Base-by-base conservation (phyloP, 2,797 vertebrate species). In the Xenentodon cancila region DNA sequence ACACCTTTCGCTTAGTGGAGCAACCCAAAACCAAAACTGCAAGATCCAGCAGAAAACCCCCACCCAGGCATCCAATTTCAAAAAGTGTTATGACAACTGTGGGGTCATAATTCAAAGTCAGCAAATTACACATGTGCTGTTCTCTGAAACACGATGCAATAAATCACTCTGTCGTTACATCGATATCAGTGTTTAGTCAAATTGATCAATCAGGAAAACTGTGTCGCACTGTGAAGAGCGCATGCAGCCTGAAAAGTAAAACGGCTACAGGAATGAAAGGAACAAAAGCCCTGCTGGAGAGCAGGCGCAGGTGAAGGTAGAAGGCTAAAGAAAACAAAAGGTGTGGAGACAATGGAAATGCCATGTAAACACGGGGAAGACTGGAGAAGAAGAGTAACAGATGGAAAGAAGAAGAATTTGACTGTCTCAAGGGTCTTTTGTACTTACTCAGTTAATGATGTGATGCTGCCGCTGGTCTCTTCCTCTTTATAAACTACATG, bases 381-480 rank as follows among this genome's bases (percentile, higher is more conserved):
- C 20, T 20, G 42, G 49, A 59, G 37, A 64, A 20, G 50, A 73
- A 20, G 46, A 71, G 60, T 66, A 57, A 52, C 21, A 53, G 46
- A 59, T 3, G 7, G 12, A 17, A 17, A 58, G 34, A 44, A 68
- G 54, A 62, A 79, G 58, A 68, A 53, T 45, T 44, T 27, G 53
- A 61, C 52, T 64, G 59, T 56, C 59, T 32, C 48, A 37, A 53
- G 64, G 71, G 59, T 68, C 66, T 34, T 82, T 64, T 68, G 73
- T 89, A 91, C 90, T 90, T 74, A 90, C 88, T 90, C 82, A 68
- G 67, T 81, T 73, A 69, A 77, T 73, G 79, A 79, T 71, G 53
- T 77, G 82, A 59, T 67, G 82, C 71, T 54, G 76, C 64, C 51
- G 77, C 63, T 51, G 17, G 67, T 73, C 73, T 71, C 73, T 84